Percentiles rank a stretch among this genome's conserved stretches.
Evolutionary conservation across 2,888 invertebrate genomes (phyloP).

Genomic region (Cynaeus angustus): DNA sequence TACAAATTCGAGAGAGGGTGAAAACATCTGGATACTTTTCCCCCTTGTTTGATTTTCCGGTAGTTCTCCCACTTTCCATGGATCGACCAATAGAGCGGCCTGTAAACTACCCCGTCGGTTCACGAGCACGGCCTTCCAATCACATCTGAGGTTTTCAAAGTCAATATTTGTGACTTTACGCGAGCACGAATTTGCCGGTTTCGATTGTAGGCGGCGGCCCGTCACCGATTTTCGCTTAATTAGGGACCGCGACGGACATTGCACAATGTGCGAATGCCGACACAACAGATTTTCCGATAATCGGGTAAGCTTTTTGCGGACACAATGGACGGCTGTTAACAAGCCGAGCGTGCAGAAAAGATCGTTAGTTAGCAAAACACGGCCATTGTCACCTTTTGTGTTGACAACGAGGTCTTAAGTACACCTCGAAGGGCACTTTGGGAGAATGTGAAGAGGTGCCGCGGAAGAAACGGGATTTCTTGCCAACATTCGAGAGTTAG

Average conservation of each 20-base stretch:
- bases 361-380: conserved; percentile 72
- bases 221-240: conserved; percentile 17
- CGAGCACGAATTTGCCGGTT: conserved; percentile 65
- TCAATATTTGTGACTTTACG: conserved; percentile 71
- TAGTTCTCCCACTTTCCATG: conserved; percentile 50
- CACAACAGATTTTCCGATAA: conserved; percentile 59
- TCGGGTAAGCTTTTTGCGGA: conserved; percentile 67
- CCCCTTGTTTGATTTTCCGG: conserved; percentile 53
- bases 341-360: conserved; percentile 71
- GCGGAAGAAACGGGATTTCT: not conserved
- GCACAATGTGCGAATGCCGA: conserved; percentile 59
- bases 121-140: conserved; percentile 68
- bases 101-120: conserved; percentile 63
- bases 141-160: conserved; percentile 70
- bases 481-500: too few relatives aligned
- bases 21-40: conserved; percentile 56
- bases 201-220: conserved; percentile 14
- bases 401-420: conserved; percentile 67
- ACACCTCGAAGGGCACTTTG: conserved; percentile 62
- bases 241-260: conserved; percentile 19
- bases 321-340: conserved; percentile 67
- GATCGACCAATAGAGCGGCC: conserved; percentile 56
- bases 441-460: conserved; percentile 32
- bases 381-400: conserved; percentile 71
- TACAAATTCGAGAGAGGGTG: conserved; percentile 57